Evolutionary conservation across 1,140 invertebrate genomes (phyloP).

Genomic region (Pseudomyrmex sp.): DNA sequence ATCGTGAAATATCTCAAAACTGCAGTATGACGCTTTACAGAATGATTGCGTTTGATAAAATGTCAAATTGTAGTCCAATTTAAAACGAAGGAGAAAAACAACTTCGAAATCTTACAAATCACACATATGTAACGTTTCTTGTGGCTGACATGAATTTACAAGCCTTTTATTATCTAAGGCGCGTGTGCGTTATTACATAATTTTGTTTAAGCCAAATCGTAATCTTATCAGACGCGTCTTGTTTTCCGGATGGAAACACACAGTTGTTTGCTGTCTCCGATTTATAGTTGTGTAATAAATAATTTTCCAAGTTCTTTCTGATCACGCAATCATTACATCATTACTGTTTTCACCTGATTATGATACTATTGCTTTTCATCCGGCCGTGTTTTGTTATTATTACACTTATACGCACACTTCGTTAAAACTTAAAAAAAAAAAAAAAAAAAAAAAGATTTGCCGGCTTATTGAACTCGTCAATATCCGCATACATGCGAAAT

Average conservation of each 20-base stretch:
- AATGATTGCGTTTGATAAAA: neutral
- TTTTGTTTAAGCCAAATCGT: neutral
- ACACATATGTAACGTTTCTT: neutral
- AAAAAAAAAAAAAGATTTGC: neutral
- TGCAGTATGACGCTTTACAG: slow-evolving; percentile 1
- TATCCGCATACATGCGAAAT: slow-evolving; percentile 2
- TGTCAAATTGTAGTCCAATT: slow-evolving; percentile 4
- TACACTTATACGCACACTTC: slow-evolving; percentile 6
- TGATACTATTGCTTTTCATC: slow-evolving; percentile 74
- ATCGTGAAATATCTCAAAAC: neutral
- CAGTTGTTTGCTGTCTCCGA: neutral
- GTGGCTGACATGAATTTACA: neutral
- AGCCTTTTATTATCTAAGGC: neutral
- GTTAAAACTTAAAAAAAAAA: slow-evolving; percentile 63
- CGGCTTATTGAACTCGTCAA: neutral
- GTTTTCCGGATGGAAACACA: neutral
- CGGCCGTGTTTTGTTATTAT: slow-evolving; percentile 55
- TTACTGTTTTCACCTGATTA: slow-evolving; percentile 53
- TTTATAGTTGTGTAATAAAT: neutral
- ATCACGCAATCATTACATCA: slow-evolving; percentile 5
- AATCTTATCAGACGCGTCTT: neutral
- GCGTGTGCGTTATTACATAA: neutral
- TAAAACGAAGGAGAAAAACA: neutral
- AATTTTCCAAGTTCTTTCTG: no score
- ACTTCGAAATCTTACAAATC: neutral